Conservation (phyloP, 2,797 vertebrate species). For the Bovichtus diacanthus region DNA sequence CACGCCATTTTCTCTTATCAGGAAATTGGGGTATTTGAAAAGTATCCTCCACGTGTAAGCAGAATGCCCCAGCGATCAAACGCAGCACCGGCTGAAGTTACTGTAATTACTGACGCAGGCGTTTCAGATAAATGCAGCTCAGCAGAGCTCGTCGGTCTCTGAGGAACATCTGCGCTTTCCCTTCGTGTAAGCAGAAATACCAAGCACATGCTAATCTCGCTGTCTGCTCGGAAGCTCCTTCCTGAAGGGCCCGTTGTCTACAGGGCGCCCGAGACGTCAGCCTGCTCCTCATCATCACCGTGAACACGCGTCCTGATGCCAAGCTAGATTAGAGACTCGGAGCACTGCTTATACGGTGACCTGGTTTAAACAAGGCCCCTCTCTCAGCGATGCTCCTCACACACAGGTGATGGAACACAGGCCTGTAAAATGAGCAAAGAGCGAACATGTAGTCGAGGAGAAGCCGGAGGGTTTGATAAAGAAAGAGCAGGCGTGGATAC, state of each 20-base stretch:
- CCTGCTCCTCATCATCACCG: slow-evolving; percentile 45
- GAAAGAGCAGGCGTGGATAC: neutral
- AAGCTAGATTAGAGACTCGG: slow-evolving; percentile 48
- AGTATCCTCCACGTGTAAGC: neutral
- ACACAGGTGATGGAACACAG: slow-evolving; percentile 62
- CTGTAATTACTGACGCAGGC: slow-evolving; percentile 48
- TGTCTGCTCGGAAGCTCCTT: slow-evolving; percentile 34
- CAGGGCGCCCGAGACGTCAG: slow-evolving; percentile 25
- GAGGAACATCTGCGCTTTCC: slow-evolving; percentile 46
- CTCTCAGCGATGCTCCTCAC: slow-evolving; percentile 47
- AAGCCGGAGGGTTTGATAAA: slow-evolving; percentile 1
- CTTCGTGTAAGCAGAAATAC: slow-evolving; percentile 30
- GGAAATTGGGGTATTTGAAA: slow-evolving; percentile 3
- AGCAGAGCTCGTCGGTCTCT: slow-evolving; percentile 37
- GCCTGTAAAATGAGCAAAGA: slow-evolving; percentile 11
- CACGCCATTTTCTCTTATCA: neutral
- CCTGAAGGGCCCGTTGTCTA: slow-evolving; percentile 32
- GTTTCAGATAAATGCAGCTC: slow-evolving; percentile 41
- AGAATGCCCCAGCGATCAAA: slow-evolving; percentile 22
- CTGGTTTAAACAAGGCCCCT: slow-evolving; percentile 70
- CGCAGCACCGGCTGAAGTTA: slow-evolving; percentile 14
- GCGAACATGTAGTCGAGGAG: slow-evolving; percentile 36
- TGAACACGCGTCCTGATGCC: slow-evolving; percentile 28
- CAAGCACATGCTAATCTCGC: slow-evolving; percentile 50
- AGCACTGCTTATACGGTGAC: slow-evolving; percentile 74